These are phyloP conservation scores for Tolypeutes matacus DNA, from an alignment of 2,797 vertebrate species.

Conservation along the genomic window DNA sequence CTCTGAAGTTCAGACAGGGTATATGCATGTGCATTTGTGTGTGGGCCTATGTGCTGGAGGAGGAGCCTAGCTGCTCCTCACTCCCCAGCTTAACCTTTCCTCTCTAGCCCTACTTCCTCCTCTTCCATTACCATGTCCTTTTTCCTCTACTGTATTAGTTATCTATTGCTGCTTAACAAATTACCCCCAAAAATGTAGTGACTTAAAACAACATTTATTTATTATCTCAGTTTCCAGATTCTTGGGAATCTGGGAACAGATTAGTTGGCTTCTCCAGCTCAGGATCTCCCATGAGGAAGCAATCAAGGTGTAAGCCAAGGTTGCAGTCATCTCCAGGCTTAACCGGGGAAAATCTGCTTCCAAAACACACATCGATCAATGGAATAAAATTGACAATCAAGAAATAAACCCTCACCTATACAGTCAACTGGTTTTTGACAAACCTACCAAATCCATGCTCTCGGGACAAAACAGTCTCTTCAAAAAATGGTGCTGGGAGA, in stretches of 20 bases:
- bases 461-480: no score
- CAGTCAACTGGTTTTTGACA: no score
- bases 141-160: neutral
- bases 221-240: neutral
- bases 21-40: neutral
- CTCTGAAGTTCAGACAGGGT: slow-evolving; percentile 89
- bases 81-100: neutral
- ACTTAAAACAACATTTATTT: neutral
- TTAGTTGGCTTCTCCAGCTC: neutral
- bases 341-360: neutral
- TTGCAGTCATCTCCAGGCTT: neutral
- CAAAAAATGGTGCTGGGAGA: no score
- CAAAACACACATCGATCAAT: neutral
- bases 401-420: no score
- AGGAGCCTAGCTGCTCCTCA: neutral
- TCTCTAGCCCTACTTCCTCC: neutral
- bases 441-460: no score
- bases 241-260: neutral
- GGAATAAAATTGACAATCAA: no score
- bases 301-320: neutral
- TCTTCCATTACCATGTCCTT: neutral
- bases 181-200: neutral
- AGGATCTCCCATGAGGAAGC: neutral
- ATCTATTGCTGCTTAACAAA: neutral
- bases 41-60: neutral